Percentiles rank a stretch among this genome's conserved stretches.
Conservation (phyloP, 2,113 vertebrate species). For the Tichodroma muraria region DNA sequence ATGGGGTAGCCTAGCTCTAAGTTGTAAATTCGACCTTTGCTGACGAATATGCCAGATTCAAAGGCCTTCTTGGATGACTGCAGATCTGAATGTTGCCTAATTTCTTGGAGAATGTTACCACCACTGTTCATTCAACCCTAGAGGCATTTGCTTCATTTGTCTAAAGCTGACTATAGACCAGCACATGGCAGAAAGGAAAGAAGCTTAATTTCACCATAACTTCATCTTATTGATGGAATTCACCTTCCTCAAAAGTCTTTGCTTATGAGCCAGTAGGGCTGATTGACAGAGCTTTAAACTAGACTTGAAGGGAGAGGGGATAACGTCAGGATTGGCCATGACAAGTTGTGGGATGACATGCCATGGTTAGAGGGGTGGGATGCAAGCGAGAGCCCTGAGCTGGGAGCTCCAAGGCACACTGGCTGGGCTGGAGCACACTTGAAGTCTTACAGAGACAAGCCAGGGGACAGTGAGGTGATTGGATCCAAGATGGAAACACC, state of each 20-base stretch:
- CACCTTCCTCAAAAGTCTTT: not conserved
- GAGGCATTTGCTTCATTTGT: not conserved
- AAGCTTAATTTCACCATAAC: not conserved
- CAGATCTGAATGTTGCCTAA: not conserved
- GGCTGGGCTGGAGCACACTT: not conserved
- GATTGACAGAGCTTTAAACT: not conserved
- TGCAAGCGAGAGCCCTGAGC: not conserved
- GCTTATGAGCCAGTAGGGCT: not conserved
- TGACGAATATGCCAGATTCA: not conserved
- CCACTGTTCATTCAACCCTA: not conserved
- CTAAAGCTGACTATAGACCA: not conserved
- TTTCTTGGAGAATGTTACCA: not conserved
- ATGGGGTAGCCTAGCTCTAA: not conserved
- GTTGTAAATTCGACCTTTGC: not conserved
- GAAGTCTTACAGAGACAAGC: not conserved
- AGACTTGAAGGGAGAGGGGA: not conserved
- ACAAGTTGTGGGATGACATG: not conserved
- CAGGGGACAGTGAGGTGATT: not conserved
- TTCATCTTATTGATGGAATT: not conserved
- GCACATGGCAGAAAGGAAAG: not conserved
- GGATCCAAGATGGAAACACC: not conserved
- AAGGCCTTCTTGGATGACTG: not conserved
- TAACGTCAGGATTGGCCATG: not conserved
- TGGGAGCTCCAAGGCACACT: not conserved
- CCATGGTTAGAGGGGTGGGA: not conserved